Percentiles rank a stretch among this genome's conserved stretches.
phyloP scores from a whole-genome alignment of 2,888 invertebrate species.

The Hirtodrosophila cameraria region DNA sequence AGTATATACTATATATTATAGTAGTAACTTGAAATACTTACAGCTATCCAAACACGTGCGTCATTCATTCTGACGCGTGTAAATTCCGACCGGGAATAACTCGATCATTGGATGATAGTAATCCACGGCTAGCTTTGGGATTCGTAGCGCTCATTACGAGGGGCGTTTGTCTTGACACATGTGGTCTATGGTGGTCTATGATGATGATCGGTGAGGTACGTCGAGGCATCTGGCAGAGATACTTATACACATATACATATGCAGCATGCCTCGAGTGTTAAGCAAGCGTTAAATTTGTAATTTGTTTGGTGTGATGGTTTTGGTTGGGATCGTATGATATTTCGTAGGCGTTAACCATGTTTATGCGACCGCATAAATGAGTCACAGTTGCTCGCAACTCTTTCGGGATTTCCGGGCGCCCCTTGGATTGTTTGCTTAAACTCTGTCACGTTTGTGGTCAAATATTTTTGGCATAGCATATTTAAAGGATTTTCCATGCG shows the following conservation, averaged over 20 bases:
- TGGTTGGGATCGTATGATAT: constrained; percentile 26
- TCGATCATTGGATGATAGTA: constrained; percentile 34
- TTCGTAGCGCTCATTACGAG: constrained; percentile 66
- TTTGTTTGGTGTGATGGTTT: constrained; percentile 23
- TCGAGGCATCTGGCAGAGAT: constrained; percentile 60
- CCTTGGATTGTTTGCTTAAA: constrained; percentile 71
- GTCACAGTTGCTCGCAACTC: constrained; percentile 69
- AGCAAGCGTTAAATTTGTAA: constrained; percentile 65
- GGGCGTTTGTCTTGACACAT: constrained; percentile 66
- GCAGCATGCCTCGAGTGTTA: constrained; percentile 22
- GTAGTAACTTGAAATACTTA: constrained; percentile 25
- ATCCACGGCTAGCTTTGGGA: constrained; percentile 29
- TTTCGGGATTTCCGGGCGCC: constrained; percentile 66
- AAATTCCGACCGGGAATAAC: constrained; percentile 27
- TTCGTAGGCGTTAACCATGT: constrained; percentile 79
- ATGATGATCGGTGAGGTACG: constrained; percentile 39
- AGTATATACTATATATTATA: too few relatives aligned
- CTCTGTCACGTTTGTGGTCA: constrained; percentile 69
- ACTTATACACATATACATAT: constrained; percentile 1
- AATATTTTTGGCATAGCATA: constrained; percentile 55
- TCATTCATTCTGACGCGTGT: constrained; percentile 34
- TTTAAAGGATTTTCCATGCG: constrained; percentile 72
- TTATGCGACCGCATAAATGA: constrained; percentile 76
- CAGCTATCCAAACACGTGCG: constrained; percentile 8
- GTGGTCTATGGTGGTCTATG: constrained; percentile 45